A percentile compares a stretch with the other conserved stretches of the same genome.
These are phyloP conservation scores for Maniola hyperantus DNA, from an alignment of 2,888 invertebrate species.

Conservation along the genomic window DNA sequence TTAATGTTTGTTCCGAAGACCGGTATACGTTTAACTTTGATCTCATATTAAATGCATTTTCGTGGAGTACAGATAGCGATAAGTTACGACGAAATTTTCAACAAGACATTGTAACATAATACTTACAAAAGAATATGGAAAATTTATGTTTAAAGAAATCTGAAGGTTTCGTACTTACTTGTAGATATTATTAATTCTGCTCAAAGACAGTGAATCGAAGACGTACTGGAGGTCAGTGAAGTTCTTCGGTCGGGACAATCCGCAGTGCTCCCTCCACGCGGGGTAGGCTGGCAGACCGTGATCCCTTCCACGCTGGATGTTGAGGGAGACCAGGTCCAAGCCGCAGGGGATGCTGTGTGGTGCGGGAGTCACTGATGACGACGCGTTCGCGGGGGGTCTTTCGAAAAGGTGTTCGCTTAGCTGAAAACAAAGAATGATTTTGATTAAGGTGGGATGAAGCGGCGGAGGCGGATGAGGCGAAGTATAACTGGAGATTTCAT, in stretches of 20 bases:
- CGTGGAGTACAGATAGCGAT: too few relatives aligned
- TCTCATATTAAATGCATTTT: too few relatives aligned
- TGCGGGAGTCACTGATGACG: constrained; percentile 28
- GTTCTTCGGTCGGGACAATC: constrained; percentile 81
- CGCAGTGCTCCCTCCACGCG: constrained; percentile 89
- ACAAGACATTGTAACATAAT: too few relatives aligned
- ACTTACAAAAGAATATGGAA: too few relatives aligned
- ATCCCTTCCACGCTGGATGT: constrained; percentile 94
- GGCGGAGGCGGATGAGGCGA: too few relatives aligned
- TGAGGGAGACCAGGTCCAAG: constrained; percentile 92
- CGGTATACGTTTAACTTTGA: too few relatives aligned
- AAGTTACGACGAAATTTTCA: too few relatives aligned
- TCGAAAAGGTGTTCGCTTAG: constrained; percentile 87
- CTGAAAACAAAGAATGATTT: constrained; percentile 56
- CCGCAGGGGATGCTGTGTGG: constrained; percentile 80
- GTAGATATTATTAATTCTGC: constrained; percentile 85
- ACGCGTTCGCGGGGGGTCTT: constrained; percentile 52
- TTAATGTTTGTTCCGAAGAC: too few relatives aligned
- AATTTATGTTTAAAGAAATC: too few relatives aligned
- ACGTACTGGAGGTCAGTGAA: constrained; percentile 86
- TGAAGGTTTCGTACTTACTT: constrained; percentile 63
- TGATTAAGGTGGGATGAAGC: too few relatives aligned
- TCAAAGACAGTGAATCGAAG: constrained; percentile 85
- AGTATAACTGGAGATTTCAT: too few relatives aligned
- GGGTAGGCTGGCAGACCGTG: constrained; percentile 92